These are phyloP conservation scores for Latrodectus elegans DNA, from an alignment of 2,888 invertebrate species.

Conservation along the genomic window DNA sequence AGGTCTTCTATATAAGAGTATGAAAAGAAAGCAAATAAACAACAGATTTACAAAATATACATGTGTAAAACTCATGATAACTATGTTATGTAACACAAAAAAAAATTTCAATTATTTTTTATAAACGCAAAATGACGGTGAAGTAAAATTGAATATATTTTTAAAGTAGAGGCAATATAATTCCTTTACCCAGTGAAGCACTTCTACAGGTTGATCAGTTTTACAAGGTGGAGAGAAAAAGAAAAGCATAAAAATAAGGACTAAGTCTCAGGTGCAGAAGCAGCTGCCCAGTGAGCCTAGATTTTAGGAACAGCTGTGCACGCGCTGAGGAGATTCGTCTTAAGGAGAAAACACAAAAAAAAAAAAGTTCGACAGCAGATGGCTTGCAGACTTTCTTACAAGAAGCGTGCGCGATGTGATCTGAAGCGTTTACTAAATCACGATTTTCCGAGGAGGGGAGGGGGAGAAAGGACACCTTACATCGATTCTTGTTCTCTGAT, in stretches of 20 bases:
- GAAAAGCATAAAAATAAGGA: background rate
- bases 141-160: too few relatives aligned
- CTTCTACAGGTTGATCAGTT: background rate
- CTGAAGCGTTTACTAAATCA: slow-evolving; percentile 18
- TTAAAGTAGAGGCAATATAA: too few relatives aligned
- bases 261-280: slow-evolving; percentile 34
- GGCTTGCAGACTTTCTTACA: slow-evolving; percentile 4
- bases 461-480: background rate
- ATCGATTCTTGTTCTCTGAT: background rate
- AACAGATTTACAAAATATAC: too few relatives aligned
- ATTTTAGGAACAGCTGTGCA: slow-evolving; percentile 44
- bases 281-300: slow-evolving; percentile 30
- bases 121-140: too few relatives aligned
- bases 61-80: too few relatives aligned
- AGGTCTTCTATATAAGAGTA: too few relatives aligned
- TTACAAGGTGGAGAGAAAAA: background rate
- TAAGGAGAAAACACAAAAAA: background rate
- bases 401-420: slow-evolving; percentile 13
- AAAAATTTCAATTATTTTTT: too few relatives aligned
- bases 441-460: slow-evolving; percentile 9
- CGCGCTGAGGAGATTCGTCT: slow-evolving; percentile 3
- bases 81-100: too few relatives aligned
- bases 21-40: too few relatives aligned
- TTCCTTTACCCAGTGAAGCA: too few relatives aligned
- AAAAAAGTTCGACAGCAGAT: slow-evolving; percentile 10